phyloP scores from a whole-genome alignment of 2,888 invertebrate genomes.

The Mantis religiosa region DNA sequence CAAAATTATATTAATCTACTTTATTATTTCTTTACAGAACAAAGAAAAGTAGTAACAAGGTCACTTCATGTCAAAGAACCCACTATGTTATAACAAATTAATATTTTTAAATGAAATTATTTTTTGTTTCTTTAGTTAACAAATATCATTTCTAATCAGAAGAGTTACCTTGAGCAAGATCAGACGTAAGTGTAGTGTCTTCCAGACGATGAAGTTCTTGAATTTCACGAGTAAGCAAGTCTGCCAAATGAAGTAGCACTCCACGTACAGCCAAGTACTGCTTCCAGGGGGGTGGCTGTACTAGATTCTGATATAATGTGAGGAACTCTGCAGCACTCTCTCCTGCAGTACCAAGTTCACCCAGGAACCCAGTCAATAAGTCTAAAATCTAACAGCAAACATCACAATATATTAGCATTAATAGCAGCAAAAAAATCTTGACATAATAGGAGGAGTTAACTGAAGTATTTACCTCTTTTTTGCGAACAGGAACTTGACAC shows the following conservation, averaged over 20 bases:
- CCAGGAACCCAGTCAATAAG: slow-evolving; percentile 81
- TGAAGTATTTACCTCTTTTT: slow-evolving; percentile 57
- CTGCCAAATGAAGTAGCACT: slow-evolving; percentile 77
- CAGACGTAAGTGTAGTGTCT: slow-evolving; percentile 88
- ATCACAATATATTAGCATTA: not conserved
- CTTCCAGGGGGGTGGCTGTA: slow-evolving; percentile 86
- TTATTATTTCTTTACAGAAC: no score
- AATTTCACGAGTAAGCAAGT: slow-evolving; percentile 83
- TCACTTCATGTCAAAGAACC: no score
- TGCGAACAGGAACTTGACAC: slow-evolving; percentile 64
- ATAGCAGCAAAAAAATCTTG: slow-evolving; percentile 4
- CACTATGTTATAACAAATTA: no score
- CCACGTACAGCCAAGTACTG: slow-evolving; percentile 87
- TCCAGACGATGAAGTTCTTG: slow-evolving; percentile 83
- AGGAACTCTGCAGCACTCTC: slow-evolving; percentile 91
- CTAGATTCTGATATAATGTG: slow-evolving; percentile 77
- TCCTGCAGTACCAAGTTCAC: slow-evolving; percentile 80
- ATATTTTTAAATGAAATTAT: no score
- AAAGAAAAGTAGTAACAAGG: no score
- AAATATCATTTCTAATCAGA: no score
- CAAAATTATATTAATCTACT: no score
- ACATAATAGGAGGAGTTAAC: not conserved
- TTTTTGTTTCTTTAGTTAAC: no score
- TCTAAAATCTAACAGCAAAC: slow-evolving; percentile 61
- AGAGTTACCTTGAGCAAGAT: slow-evolving; percentile 72